Conservation (phyloP, 1,140 invertebrate species). For the Panulirus ornatus region DNA sequence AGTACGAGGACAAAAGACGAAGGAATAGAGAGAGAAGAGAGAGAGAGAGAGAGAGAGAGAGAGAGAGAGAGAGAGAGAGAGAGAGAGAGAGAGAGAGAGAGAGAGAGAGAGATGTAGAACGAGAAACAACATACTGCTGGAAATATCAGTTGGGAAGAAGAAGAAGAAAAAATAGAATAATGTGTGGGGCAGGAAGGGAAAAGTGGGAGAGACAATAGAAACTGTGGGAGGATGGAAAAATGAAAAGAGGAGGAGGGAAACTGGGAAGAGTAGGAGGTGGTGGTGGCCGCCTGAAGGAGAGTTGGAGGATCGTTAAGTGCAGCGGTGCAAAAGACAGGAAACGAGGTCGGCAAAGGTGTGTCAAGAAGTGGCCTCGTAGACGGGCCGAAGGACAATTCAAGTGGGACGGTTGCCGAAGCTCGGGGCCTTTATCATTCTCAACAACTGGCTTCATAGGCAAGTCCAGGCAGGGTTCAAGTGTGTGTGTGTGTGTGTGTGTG, state of each 20-base stretch:
- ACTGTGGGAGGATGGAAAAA: not conserved
- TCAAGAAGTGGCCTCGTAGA: not conserved
- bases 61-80: not conserved
- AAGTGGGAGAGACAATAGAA: conserved; percentile 8
- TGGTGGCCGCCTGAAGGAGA: conserved; percentile 22
- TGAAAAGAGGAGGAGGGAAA: not conserved
- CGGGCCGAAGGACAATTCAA: not conserved
- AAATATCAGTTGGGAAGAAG: not conserved
- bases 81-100: not conserved
- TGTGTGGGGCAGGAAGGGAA: not conserved
- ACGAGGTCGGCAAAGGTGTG: conserved; percentile 50
- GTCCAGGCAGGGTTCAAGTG: not conserved
- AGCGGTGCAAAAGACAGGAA: conserved; percentile 55
- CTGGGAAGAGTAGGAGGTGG: not conserved
- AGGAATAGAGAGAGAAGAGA: too few relatives aligned
- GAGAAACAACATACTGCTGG: not conserved
- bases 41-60: not conserved
- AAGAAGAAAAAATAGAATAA: not conserved
- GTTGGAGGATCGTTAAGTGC: conserved; percentile 30
- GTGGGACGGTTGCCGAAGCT: not conserved
- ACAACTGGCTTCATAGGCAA: not conserved
- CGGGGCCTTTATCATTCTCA: not conserved
- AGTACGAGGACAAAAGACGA: too few relatives aligned
- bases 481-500: not conserved
- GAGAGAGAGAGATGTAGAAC: not conserved